These are phyloP conservation scores for Platycercus adscitus DNA, from an alignment of 2,113 vertebrate genomes.

Conservation along the genomic window DNA sequence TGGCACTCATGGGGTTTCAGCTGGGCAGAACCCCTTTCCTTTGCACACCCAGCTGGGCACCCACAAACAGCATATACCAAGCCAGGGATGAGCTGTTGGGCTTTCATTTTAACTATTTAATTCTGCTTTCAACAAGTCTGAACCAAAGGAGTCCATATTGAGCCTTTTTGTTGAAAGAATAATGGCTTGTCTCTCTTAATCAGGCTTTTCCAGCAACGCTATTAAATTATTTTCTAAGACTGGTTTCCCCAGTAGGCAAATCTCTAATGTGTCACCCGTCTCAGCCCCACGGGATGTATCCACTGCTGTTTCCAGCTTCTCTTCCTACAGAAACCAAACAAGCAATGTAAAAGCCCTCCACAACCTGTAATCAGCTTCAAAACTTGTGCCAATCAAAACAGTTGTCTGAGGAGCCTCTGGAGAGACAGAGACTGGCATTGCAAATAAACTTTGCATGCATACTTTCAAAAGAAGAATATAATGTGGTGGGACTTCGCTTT, in stretches of 20 bases:
- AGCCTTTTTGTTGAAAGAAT: neutral
- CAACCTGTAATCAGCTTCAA: neutral
- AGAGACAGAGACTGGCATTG: neutral
- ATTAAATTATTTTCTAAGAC: neutral
- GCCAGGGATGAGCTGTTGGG: neutral
- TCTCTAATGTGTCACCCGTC: neutral
- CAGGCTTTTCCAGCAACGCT: neutral
- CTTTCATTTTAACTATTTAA: rapidly evolving
- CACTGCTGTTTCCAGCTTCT: neutral
- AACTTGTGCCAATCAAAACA: neutral
- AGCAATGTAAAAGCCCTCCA: neutral
- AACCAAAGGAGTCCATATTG: rapidly evolving
- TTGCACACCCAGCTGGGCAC: rapidly evolving
- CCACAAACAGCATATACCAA: neutral
- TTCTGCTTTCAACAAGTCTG: neutral
- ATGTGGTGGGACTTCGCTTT: neutral
- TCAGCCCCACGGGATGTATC: rapidly evolving
- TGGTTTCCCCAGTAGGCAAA: neutral
- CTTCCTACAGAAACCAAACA: neutral
- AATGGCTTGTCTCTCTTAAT: neutral
- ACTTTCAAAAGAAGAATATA: neutral
- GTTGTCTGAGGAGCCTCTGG: neutral
- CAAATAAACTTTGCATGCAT: neutral
- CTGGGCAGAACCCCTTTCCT: neutral
- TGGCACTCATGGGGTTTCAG: rapidly evolving